Evolutionary conservation across 2,113 vertebrate species (phyloP), one percentile per base, ranked within the genome.

Genomic region (Ascaphus truei): DNA sequence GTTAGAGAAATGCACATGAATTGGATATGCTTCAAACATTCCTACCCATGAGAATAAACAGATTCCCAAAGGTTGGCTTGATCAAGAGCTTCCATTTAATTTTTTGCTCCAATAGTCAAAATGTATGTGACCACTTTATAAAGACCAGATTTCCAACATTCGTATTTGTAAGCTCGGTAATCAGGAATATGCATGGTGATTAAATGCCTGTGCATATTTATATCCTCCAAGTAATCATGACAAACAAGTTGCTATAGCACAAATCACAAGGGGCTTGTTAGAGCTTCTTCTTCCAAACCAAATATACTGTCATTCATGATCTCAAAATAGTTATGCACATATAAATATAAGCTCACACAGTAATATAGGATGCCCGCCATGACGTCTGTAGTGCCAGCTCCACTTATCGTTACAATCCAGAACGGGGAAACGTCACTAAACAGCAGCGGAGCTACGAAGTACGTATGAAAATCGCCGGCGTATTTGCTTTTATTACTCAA

Each of bases 131-230:
- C n/a, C n/a, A n/a, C n/a, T n/a, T n/a, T n/a, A n/a, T n/a, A n/a
- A n/a, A n/a, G n/a, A n/a, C n/a, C n/a, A n/a, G n/a, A n/a, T n/a
- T n/a, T n/a, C n/a, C n/a, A 7, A 37, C 26, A 20, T 6, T 37
- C 23, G 45, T 15, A 18, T 64, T 9, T 36, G 6, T 52, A 64
- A 31, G 62, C 18, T 20, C 12, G 7, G 64, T 76, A 80, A 83
- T 84, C 75, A 80, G 68, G 73, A 62, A 58, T 75, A 68, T 79
- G 78, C 77, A 78, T 76, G 78, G 62, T 76, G 81, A 83, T 77
- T 74, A 76, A 64, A 80, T 76, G 72, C 37, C 71, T 76, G 61
- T 72, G 67, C 74, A 74, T 72, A 77, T 78, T 71, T 73, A 53
- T 65, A 16, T 26, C 81, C 68, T 72, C 5, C 34, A 62, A 62